Evolutionary conservation across 2,797 vertebrate species (phyloP).

Genomic region (Ibycter americanus): DNA sequence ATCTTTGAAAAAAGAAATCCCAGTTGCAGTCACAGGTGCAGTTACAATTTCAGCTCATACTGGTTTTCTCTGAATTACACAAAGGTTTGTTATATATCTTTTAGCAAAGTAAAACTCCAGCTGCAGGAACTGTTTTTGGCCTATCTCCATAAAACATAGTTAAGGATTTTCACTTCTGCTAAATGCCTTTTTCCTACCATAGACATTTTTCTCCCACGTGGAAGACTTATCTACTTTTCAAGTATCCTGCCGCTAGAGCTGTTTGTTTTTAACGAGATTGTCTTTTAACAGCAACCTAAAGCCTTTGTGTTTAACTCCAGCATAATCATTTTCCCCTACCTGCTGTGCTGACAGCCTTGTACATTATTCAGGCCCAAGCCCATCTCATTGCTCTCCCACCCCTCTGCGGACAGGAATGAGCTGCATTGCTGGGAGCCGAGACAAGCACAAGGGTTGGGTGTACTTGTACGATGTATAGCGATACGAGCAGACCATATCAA

Average conservation of each 20-base stretch:
- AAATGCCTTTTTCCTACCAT: neutral
- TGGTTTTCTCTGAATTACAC: neutral
- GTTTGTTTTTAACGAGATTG: neutral
- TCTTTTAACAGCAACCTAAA: neutral
- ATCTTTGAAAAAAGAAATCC: neutral
- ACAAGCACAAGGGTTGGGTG: neutral
- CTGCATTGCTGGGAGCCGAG: neutral
- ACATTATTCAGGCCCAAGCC: neutral
- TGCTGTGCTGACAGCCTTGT: neutral
- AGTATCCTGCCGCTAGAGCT: neutral
- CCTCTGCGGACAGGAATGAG: neutral
- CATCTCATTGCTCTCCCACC: neutral
- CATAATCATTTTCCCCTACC: neutral
- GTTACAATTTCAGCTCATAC: neutral
- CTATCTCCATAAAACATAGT: neutral
- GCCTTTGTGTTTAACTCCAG: neutral
- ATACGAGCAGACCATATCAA: neutral
- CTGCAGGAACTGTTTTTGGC: neutral
- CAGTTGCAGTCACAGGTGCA: neutral
- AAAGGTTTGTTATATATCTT: neutral
- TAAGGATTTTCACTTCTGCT: neutral
- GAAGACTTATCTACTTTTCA: neutral
- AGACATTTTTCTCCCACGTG: fast-evolving
- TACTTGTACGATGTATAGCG: fast-evolving
- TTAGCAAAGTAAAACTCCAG: neutral